These are phyloP conservation scores for Ceriagrion tenellum DNA, from an alignment of 2,888 invertebrate species.

Conservation along the genomic window DNA sequence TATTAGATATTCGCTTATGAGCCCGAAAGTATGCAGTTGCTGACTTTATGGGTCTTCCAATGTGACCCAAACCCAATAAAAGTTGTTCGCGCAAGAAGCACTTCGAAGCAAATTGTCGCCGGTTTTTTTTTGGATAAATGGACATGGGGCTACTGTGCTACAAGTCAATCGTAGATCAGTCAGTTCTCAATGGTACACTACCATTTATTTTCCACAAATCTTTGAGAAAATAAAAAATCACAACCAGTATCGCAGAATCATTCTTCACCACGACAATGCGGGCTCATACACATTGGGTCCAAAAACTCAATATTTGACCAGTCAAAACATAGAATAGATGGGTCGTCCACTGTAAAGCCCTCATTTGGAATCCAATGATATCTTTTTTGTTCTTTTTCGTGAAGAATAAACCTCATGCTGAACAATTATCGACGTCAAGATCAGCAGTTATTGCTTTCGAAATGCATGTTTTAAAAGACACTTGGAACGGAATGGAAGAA, in stretches of 20 bases:
- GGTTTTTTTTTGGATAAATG: not conserved
- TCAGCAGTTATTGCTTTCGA: not conserved
- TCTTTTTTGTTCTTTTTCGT: not conserved
- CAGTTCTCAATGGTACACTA: not conserved
- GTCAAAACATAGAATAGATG: not conserved
- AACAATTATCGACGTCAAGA: not conserved
- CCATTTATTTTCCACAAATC: not conserved
- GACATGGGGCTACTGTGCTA: not conserved
- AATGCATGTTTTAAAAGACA: not conserved
- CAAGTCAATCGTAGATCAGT: not conserved
- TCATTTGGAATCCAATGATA: not conserved
- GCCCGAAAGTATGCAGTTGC: not conserved
- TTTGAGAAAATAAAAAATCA: not conserved
- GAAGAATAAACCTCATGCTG: not conserved
- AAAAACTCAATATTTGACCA: not conserved
- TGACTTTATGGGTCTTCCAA: slow-evolving; percentile 77
- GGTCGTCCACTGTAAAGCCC: not conserved
- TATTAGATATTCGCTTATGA: not conserved
- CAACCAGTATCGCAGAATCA: not conserved
- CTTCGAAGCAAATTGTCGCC: not conserved
- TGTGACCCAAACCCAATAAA: slow-evolving; percentile 75
- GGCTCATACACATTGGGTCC: not conserved
- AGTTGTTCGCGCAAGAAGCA: not conserved
- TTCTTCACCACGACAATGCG: not conserved
- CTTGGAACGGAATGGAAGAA: not conserved